Conservation (phyloP, 1,140 invertebrate genomes). For the Drosophila murphyi region DNA sequence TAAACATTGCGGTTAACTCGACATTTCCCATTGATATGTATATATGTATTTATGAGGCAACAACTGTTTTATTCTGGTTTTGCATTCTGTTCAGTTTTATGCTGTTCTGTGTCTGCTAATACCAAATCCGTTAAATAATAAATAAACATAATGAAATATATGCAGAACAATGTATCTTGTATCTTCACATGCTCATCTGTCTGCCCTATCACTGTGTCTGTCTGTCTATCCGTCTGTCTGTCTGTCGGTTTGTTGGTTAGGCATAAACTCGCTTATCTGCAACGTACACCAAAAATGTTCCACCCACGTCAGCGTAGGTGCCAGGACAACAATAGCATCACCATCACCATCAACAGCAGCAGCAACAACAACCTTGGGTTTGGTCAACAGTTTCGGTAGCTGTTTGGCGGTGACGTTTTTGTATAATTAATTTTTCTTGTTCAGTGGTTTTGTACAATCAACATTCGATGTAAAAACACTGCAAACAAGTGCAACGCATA, state of each 20-base stretch:
- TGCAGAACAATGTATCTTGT: conserved; percentile 38
- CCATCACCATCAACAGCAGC: conserved; percentile 37
- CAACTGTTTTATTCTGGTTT: conserved; percentile 2
- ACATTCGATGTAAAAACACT: conserved; percentile 79
- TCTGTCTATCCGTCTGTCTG: conserved; percentile 37
- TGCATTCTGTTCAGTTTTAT: not conserved
- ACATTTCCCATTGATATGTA: conserved; percentile 5
- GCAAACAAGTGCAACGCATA: conserved; percentile 77
- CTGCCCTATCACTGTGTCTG: not conserved
- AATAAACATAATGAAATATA: conserved; percentile 77
- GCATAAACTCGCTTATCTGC: conserved; percentile 68
- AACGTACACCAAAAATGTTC: conserved; percentile 41
- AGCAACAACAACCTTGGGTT: conserved; percentile 39
- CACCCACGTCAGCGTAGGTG: conserved; percentile 36
- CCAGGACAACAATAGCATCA: conserved; percentile 37
- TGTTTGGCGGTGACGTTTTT: conserved; percentile 82
- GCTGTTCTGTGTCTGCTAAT: conserved; percentile 41
- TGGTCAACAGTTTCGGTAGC: conserved; percentile 79
- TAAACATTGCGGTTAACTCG: conserved; percentile 61
- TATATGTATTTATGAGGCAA: not conserved
- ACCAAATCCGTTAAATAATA: conserved; percentile 72
- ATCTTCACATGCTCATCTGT: conserved; percentile 48
- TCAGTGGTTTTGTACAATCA: conserved; percentile 83
- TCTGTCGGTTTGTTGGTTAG: conserved; percentile 61
- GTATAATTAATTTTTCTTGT: conserved; percentile 84